Base-by-base conservation (phyloP, 2,797 vertebrate genomes). In the Manis javanica region DNA sequence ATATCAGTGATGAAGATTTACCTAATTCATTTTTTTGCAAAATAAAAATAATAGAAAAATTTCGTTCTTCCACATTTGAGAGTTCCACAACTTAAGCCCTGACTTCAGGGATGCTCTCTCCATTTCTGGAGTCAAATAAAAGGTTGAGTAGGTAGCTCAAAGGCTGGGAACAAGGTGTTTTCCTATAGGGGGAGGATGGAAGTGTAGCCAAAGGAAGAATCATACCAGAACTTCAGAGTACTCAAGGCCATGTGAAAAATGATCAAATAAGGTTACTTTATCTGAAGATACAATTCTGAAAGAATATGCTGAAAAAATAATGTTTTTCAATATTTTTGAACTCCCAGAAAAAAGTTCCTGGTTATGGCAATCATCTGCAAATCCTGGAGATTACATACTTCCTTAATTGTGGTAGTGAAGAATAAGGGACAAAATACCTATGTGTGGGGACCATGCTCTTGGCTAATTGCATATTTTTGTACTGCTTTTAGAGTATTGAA, bases 381-480 rank as follows among this genome's bases (percentile, higher is more conserved):
- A 75, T 84, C 63, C 34, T 66, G 6, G 53, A 90, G 72, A 19
- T 61, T 75, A 90, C 29, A 7, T 68, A 42, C 26, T 84, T 85
- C 63, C 74, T 21, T 14, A 88, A 55, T 7, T 79, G 57, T 63
- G 16, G 6, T 59, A 49, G 11, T 75, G 13, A 82, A 77, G 71
- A 78, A 89, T 92, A 71, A 37, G 82, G n/a, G 34, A 68, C 57
- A 82, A 88, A 89, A 85, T 64, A 87, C 23, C 49, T 93, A 53
- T 15, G 42, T 84, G 11, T 53, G 31, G 24, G 71, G 79, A 69
- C 31, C 53, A 87, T 75, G 21, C 78, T 82, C 81, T 90, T 53
- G 84, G 85, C 93, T 95, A 72, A 46, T 12, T 87, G 82, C 37
- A 51, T 81, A 66, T 86, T 94, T 93, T 85, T 61, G 11, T 63